Conservation (phyloP, 2,113 vertebrate species). For the Craseonycteris thonglongyai region DNA sequence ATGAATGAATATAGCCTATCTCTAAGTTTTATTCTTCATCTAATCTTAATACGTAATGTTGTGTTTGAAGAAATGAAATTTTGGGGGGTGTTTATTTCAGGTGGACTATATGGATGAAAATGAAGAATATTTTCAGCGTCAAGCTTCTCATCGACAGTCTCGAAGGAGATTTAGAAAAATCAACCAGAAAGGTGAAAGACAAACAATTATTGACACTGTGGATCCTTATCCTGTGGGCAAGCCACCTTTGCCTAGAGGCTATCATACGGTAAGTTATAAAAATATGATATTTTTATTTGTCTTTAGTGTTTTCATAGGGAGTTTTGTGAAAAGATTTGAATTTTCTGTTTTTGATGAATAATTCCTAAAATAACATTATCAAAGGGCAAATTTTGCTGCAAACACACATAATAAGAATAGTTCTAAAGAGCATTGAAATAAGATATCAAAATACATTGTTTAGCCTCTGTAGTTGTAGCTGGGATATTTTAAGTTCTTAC, state of each 20-base stretch:
- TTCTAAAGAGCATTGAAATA: neutral
- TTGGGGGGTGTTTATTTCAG: constrained; percentile 76
- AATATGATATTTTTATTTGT: neutral
- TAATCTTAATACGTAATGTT: neutral
- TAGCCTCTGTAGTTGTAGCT: neutral
- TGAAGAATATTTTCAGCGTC: constrained; percentile 99
- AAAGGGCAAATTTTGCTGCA: neutral
- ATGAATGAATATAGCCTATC: neutral
- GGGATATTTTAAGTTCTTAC: constrained; percentile 15
- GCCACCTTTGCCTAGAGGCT: constrained; percentile 92
- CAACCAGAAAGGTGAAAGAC: constrained; percentile 98
- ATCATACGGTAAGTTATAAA: constrained; percentile 91
- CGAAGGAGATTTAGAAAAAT: constrained; percentile 97
- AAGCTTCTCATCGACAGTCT: constrained; percentile 97
- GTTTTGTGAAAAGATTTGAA: constrained; percentile 2
- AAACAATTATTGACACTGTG: constrained; percentile 99
- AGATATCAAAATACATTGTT: neutral
- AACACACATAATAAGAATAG: neutral
- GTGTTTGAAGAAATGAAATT: constrained; percentile 19
- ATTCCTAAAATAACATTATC: too few relatives aligned
- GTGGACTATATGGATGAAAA: constrained; percentile 99
- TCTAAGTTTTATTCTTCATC: neutral
- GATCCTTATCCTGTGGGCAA: constrained; percentile 95
- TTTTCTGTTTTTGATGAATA: neutral
- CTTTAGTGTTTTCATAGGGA: neutral